Evolutionary conservation across 2,888 invertebrate species (phyloP).

Genomic region (Trachelus iudaicus): DNA sequence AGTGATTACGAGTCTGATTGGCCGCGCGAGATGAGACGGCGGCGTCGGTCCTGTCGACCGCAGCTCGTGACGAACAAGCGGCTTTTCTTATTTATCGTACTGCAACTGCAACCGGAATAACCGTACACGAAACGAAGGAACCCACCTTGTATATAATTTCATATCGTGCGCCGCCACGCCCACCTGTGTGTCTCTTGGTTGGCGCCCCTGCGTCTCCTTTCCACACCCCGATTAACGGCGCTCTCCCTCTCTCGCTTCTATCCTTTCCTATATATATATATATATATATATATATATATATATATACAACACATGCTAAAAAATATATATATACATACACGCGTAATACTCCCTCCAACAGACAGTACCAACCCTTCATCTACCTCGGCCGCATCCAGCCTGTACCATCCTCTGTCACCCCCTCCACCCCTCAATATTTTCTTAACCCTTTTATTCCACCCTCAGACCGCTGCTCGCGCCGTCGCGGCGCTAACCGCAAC

Average conservation of each 20-base stretch:
- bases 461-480: background rate
- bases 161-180: conserved; percentile 53
- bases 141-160: conserved; percentile 33
- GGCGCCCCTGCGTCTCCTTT: conserved; percentile 45
- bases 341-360: background rate
- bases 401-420: background rate
- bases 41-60: conserved; percentile 60
- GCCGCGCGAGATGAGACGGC: conserved; percentile 66
- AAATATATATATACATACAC: background rate
- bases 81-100: conserved; percentile 48
- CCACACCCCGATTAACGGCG: conserved; percentile 12
- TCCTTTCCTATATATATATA: background rate
- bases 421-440: conserved; percentile 25
- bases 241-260: background rate
- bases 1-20: conserved; percentile 66
- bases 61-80: conserved; percentile 60
- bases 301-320: background rate
- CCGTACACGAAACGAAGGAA: conserved; percentile 31
- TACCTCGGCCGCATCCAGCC: background rate
- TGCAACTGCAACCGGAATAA: conserved; percentile 28
- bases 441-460: background rate
- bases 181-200: conserved; percentile 53
- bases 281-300: no score
- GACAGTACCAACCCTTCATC: background rate
- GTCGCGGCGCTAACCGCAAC: conserved; percentile 53